These are phyloP conservation scores for Cephonodes hylas DNA, from an alignment of 2,888 invertebrate genomes.

Conservation along the genomic window DNA sequence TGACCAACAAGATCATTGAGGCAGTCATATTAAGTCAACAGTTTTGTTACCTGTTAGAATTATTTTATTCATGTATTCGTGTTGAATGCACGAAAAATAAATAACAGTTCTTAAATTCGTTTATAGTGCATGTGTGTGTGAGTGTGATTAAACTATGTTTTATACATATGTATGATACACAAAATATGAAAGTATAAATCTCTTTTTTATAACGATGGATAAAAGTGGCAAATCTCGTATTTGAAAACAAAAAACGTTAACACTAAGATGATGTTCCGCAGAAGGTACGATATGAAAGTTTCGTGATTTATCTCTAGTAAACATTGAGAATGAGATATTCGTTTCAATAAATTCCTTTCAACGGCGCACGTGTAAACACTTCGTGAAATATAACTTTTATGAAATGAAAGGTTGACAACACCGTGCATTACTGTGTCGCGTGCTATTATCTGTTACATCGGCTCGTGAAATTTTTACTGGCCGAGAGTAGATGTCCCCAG, in stretches of 20 bases:
- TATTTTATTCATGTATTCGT: no score
- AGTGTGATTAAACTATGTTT: no score
- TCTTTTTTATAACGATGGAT: background rate
- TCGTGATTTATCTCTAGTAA: background rate
- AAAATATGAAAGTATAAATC: no score
- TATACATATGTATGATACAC: no score
- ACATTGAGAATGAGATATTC: background rate
- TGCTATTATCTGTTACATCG: background rate
- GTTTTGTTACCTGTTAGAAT: no score
- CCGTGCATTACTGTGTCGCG: slow-evolving; percentile 5
- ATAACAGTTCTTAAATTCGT: no score
- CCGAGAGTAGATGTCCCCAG: slow-evolving; percentile 20
- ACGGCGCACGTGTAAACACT: background rate
- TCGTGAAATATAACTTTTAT: background rate
- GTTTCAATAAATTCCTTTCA: background rate
- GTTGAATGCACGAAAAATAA: no score
- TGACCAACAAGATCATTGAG: no score
- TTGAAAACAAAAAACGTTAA: background rate
- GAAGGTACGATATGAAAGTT: background rate
- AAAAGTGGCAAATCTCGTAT: background rate
- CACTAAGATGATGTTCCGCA: background rate
- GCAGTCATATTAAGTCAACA: no score
- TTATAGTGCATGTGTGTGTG: no score
- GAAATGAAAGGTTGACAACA: background rate
- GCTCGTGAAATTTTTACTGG: slow-evolving; percentile 33